Evolutionary conservation across 1,140 invertebrate species (phyloP).

Genomic region (Antheraea mylitta): DNA sequence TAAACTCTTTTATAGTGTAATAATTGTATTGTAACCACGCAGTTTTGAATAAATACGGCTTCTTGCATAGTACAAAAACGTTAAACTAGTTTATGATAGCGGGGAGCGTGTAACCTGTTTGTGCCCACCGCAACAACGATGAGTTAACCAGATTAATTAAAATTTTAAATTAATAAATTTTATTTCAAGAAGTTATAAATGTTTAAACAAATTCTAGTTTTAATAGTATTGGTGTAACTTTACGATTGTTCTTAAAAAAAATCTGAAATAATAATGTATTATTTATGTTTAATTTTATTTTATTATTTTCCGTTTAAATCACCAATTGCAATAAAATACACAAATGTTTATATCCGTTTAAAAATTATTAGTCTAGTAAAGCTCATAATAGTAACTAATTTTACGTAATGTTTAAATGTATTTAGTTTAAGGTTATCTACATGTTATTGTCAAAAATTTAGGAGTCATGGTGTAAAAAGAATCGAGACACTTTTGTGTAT

Average conservation of each 20-base stretch:
- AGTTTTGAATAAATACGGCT: background rate
- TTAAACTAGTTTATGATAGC: background rate
- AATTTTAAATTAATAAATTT: background rate
- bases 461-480: no score
- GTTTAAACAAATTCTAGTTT: background rate
- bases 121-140: constrained; percentile 1
- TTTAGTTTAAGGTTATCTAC: no score
- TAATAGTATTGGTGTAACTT: background rate
- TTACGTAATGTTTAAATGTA: no score
- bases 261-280: background rate
- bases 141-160: constrained; percentile 7
- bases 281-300: background rate
- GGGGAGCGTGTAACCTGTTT: background rate
- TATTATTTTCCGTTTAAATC: no score
- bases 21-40: background rate
- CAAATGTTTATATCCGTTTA: no score
- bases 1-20: background rate
- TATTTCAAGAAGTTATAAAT: background rate
- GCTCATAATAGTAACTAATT: no score
- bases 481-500: no score
- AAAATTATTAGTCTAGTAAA: no score
- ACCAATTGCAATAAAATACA: no score
- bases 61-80: background rate
- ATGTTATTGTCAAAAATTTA: no score
- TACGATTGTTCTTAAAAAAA: background rate